phyloP scores from a whole-genome alignment of 2,797 vertebrate genomes.

The Periparus ater region DNA sequence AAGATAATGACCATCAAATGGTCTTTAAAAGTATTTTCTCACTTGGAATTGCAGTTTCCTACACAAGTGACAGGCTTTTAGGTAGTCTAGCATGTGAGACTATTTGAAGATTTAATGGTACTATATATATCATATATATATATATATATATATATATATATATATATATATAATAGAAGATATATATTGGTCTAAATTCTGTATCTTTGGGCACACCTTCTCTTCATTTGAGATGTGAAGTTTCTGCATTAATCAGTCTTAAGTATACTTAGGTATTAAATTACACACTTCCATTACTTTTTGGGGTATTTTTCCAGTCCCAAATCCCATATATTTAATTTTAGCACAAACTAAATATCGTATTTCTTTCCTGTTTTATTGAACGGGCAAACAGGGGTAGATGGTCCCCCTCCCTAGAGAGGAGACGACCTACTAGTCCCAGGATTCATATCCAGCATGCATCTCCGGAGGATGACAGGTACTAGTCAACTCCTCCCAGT shows the following conservation, averaged over 20 bases:
- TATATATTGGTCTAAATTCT: background rate
- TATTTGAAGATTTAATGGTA: background rate
- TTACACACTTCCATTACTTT: conserved; percentile 44
- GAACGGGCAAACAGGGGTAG: conserved; percentile 81
- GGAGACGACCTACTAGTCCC: conserved; percentile 94
- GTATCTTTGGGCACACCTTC: background rate
- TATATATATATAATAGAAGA: background rate
- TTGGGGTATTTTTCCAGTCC: conserved; percentile 74
- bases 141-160: too few relatives aligned
- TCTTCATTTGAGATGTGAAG: background rate
- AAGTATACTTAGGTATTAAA: background rate
- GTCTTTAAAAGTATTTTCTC: background rate
- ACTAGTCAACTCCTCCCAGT: conserved; percentile 79
- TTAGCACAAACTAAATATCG: conserved; percentile 74
- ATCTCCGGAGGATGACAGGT: conserved; percentile 98
- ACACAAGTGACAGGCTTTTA: background rate
- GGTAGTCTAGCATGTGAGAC: background rate
- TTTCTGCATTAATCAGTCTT: background rate
- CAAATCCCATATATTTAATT: conserved; percentile 60
- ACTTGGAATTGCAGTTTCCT: background rate
- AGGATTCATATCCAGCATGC: conserved; percentile 99
- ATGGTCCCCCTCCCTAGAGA: conserved; percentile 92
- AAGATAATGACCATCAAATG: background rate
- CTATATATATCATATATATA: too few relatives aligned
- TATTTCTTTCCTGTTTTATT: conserved; percentile 82